A percentile compares a stretch with the other conserved stretches of the same genome.
Evolutionary conservation across 2,888 invertebrate species (phyloP).

Genomic region (Epistrophe eligans): DNA sequence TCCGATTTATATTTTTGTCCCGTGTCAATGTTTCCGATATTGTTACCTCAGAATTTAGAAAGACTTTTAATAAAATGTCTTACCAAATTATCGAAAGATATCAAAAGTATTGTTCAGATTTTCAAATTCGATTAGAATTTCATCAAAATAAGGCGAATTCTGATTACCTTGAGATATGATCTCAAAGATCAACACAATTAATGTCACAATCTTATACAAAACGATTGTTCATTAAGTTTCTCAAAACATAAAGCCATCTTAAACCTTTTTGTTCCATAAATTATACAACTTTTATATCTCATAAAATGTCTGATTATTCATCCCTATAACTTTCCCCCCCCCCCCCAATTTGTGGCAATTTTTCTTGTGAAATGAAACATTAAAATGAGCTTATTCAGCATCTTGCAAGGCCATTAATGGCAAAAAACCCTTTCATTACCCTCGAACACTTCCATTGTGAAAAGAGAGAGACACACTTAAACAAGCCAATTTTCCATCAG

Average conservation of each 20-base stretch:
- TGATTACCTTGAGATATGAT: background rate
- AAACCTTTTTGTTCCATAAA: constrained; percentile 20
- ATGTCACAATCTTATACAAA: constrained; percentile 8
- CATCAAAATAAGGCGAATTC: too few species aligned
- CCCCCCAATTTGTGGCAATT: constrained; percentile 21
- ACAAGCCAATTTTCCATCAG: constrained; percentile 61
- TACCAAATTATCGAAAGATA: too few species aligned
- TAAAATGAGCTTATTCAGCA: constrained; percentile 63
- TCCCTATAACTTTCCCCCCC: background rate
- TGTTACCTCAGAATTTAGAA: too few species aligned
- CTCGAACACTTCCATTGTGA: constrained; percentile 18
- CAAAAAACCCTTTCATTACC: constrained; percentile 31
- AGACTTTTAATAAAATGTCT: too few species aligned
- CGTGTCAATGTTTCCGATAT: too few species aligned
- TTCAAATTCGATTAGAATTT: too few species aligned
- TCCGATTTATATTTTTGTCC: too few species aligned
- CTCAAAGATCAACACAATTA: background rate
- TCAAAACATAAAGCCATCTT: background rate
- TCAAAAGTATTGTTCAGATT: too few species aligned
- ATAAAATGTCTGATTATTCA: background rate
- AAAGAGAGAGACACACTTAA: constrained; percentile 26
- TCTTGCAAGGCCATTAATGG: constrained; percentile 62
- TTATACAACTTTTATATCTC: constrained; percentile 9
- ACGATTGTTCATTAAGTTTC: background rate
- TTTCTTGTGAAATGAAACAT: constrained; percentile 38